A percentile compares a stretch with the other conserved stretches of the same genome.
phyloP scores from a whole-genome alignment of 2,797 vertebrate genomes.

The Chloroceryle inda region DNA sequence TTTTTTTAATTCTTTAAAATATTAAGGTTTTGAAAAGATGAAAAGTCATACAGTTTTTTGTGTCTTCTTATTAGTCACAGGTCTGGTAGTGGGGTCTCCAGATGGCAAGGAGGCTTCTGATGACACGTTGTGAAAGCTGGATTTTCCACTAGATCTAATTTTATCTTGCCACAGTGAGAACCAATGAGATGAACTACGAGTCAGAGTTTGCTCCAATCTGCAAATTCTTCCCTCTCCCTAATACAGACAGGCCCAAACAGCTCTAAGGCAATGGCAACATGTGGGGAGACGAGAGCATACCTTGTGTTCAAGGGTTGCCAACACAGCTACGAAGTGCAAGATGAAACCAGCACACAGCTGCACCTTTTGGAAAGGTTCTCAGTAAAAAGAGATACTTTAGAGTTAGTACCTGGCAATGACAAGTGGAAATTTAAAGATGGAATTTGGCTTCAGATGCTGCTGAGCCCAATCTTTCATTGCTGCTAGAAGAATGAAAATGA shows the following conservation, averaged over 20 bases:
- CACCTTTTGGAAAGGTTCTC: constrained; percentile 80
- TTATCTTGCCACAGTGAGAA: constrained; percentile 62
- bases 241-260: constrained; percentile 76
- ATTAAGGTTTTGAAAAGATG: not conserved
- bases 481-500: constrained; percentile 59
- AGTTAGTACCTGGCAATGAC: constrained; percentile 80
- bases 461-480: constrained; percentile 69
- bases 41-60: not conserved
- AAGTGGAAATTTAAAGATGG: constrained; percentile 81
- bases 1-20: not conserved
- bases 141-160: constrained; percentile 74
- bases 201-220: constrained; percentile 52
- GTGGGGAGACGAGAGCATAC: constrained; percentile 83
- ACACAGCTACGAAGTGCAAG: constrained; percentile 79
- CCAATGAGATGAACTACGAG: constrained; percentile 67
- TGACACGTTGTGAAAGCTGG: constrained; percentile 49
- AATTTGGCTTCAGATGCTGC: constrained; percentile 68
- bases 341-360: constrained; percentile 84
- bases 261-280: constrained; percentile 70
- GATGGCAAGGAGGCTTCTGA: constrained; percentile 39
- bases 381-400: constrained; percentile 78
- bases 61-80: not conserved
- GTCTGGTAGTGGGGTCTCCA: not conserved
- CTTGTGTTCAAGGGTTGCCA: constrained; percentile 77
- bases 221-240: constrained; percentile 79